Base-by-base conservation (phyloP, 1,140 invertebrate species). In the Conus ventricosus region DNA sequence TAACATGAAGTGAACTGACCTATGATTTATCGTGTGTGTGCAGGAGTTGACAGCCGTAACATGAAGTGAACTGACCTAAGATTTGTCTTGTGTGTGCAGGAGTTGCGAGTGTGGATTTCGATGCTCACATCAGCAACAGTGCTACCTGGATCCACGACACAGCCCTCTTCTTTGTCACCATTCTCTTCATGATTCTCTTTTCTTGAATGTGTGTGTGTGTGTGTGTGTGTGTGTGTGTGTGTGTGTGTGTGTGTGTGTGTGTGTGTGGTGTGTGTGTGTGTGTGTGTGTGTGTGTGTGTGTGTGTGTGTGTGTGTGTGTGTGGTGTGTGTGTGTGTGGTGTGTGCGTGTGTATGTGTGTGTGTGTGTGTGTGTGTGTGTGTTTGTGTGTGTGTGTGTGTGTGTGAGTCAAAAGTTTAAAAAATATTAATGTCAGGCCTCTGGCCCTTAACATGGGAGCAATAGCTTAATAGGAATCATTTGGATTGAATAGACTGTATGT, bases 171-270 rank as follows among this genome's bases (percentile, higher is more conserved):
- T 13, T n/a, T 23, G 20, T n/a, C 67, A 71, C 23, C 7, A 23
- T 20, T 6, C 17, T 71, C 7, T 23, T 71, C 67, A 6, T 71
- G 67, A 23, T 71, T 71, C 7, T 20, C 23, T 71, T 71, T 54
- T 23, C 39, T n/a, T 51, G 39, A 39, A 27, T 80, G 76, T 80
- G 76, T 51, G 76, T 80, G 76, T 51, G 76, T 80, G 76, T 80
- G 76, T 80, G 76, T 80, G 76, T 80, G 76, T 80, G 76, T 51
- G 76, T 80, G 76, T 51, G 76, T 80, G 76, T 80, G 76, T 80
- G 76, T 80, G 76, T 51, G 76, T 80, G 76, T 51, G 76, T 80
- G 76, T 80, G 76, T 80, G 76, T 80, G 76, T 51, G 76, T 80
- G 76, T 51, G 76, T 80, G 76, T 80, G 76, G 76, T 80, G 76